Conservation (phyloP, 2,797 vertebrate genomes). For the Emys orbicularis region DNA sequence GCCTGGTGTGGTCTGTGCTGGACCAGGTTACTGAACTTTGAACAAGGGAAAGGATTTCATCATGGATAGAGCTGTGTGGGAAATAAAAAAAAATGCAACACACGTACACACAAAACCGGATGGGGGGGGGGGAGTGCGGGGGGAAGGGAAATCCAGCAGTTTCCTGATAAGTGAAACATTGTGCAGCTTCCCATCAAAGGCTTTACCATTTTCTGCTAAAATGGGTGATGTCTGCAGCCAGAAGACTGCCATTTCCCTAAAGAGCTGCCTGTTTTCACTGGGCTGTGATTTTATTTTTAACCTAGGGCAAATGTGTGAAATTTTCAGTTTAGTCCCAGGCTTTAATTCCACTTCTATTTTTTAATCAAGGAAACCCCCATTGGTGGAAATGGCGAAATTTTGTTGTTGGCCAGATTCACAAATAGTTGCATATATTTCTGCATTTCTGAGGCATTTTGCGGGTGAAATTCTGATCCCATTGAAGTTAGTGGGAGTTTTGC, state of each 20-base stretch:
- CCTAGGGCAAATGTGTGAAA: rapidly evolving
- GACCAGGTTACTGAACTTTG: not conserved
- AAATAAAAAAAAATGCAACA: not conserved
- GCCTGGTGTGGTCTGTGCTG: not conserved
- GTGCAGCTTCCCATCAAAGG: not conserved
- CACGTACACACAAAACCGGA: not conserved
- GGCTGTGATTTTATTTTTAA: not conserved
- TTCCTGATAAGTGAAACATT: not conserved
- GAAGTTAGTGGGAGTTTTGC: not conserved
- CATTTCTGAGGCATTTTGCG: not conserved
- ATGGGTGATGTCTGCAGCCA: not conserved
- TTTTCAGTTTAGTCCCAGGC: not conserved
- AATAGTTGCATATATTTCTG: not conserved
- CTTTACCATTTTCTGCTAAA: not conserved
- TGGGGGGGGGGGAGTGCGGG: too few species aligned
- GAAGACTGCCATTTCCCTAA: not conserved
- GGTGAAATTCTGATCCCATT: conserved; percentile 1
- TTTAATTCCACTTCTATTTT: not conserved
- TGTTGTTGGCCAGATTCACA: not conserved
- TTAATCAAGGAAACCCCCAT: not conserved
- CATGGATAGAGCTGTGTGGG: not conserved
- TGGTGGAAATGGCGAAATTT: not conserved
- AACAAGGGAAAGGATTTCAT: not conserved
- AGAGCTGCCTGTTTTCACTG: not conserved
- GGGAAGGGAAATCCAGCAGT: not conserved